A percentile compares a stretch with the other conserved stretches of the same genome.
Conservation (phyloP, 2,113 vertebrate genomes). For the Zosterops pallidus region DNA sequence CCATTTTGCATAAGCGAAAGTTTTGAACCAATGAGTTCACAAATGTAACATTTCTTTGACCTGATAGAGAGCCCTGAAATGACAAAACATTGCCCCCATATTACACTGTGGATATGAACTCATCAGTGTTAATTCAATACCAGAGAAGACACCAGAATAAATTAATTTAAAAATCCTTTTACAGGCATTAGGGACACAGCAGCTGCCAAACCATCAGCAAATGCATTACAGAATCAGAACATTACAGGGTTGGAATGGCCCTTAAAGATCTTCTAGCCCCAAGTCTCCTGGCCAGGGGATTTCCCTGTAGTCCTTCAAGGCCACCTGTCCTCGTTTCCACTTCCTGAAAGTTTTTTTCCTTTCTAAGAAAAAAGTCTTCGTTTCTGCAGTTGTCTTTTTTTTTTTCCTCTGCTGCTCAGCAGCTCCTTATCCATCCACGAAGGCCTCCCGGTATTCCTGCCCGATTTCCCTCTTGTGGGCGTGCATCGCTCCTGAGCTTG, state of each 20-base stretch:
- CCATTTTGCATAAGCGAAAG: neutral
- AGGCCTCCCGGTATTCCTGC: neutral
- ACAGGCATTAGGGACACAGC: neutral
- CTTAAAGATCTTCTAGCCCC: neutral
- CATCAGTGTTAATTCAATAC: neutral
- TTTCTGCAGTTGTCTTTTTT: neutral
- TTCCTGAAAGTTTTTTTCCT: neutral
- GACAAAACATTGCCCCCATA: neutral
- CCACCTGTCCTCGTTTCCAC: neutral
- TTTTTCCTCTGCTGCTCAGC: neutral
- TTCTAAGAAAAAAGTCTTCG: neutral
- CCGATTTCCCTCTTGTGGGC: neutral
- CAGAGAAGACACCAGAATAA: neutral
- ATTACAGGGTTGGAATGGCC: neutral
- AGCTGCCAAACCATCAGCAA: neutral
- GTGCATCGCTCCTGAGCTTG: neutral
- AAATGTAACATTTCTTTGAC: neutral
- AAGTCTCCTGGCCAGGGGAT: neutral
- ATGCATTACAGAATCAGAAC: neutral
- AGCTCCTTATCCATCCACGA: neutral
- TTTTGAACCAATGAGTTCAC: neutral
- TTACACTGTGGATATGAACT: neutral
- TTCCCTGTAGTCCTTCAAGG: neutral
- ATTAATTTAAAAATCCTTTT: neutral
- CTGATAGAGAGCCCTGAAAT: neutral